These are phyloP conservation scores for Microplitis deprimator DNA, from an alignment of 2,888 invertebrate genomes.

Conservation along the genomic window DNA sequence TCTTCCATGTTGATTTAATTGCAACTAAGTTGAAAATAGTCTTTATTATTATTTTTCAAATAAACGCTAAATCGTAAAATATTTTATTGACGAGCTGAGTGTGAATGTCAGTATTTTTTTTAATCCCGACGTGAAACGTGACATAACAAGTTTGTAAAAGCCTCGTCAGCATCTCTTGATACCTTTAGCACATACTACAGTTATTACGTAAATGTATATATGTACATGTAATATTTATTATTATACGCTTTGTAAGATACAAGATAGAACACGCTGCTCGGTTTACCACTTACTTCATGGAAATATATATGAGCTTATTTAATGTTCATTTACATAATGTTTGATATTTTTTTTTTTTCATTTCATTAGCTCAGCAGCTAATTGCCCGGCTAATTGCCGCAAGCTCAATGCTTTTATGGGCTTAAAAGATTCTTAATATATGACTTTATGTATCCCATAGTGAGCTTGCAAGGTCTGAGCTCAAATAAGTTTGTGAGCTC, in stretches of 20 bases:
- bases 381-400: background rate
- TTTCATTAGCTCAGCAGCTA: background rate
- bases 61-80: too few relatives aligned
- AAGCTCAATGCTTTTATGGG: background rate
- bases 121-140: background rate
- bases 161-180: background rate
- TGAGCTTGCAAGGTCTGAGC: too few relatives aligned
- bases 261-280: background rate
- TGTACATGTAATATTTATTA: background rate
- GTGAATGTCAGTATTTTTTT: background rate
- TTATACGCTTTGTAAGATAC: background rate
- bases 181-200: background rate
- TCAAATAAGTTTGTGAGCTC: too few relatives aligned
- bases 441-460: too few relatives aligned
- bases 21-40: background rate
- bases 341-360: background rate
- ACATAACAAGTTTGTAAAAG: background rate
- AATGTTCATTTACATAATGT: background rate
- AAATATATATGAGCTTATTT: background rate
- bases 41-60: too few relatives aligned
- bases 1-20: slow-evolving; percentile 53
- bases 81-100: too few relatives aligned
- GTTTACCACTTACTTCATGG: background rate
- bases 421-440: background rate
- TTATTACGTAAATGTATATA: background rate